These are phyloP conservation scores for Pempheris klunzingeri DNA, from an alignment of 2,797 vertebrate species.

Conservation along the genomic window DNA sequence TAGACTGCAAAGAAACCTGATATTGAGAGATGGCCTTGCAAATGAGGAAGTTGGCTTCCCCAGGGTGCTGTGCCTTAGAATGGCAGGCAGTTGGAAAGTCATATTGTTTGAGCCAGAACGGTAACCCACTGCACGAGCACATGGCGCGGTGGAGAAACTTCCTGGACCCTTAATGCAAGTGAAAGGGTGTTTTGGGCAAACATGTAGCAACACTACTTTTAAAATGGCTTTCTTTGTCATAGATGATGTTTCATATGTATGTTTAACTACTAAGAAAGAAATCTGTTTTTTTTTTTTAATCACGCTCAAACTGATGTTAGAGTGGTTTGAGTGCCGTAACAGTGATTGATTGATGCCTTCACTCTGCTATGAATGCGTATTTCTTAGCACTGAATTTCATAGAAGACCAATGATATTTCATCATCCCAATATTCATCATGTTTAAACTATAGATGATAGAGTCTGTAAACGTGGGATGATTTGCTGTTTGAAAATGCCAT, in stretches of 20 bases:
- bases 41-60: conserved; percentile 73
- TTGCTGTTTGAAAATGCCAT: background rate
- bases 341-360: background rate
- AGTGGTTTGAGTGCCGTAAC: background rate
- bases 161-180: conserved; percentile 44
- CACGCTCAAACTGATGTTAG: background rate
- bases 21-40: conserved; percentile 62
- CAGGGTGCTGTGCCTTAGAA: conserved; percentile 32
- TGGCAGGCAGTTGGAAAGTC: conserved; percentile 56
- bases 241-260: background rate
- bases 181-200: background rate
- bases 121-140: conserved; percentile 25
- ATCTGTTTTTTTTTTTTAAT: background rate
- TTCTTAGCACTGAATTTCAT: background rate
- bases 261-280: background rate
- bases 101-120: conserved; percentile 49
- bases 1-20: background rate
- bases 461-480: background rate
- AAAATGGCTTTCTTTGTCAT: background rate
- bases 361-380: background rate
- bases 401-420: background rate
- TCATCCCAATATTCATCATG: background rate
- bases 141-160: conserved; percentile 55
- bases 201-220: background rate
- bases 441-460: background rate